Percentiles rank a stretch among this genome's conserved stretches.
Evolutionary conservation across 2,888 invertebrate genomes (phyloP).

Genomic region (Trisateles emortualis): DNA sequence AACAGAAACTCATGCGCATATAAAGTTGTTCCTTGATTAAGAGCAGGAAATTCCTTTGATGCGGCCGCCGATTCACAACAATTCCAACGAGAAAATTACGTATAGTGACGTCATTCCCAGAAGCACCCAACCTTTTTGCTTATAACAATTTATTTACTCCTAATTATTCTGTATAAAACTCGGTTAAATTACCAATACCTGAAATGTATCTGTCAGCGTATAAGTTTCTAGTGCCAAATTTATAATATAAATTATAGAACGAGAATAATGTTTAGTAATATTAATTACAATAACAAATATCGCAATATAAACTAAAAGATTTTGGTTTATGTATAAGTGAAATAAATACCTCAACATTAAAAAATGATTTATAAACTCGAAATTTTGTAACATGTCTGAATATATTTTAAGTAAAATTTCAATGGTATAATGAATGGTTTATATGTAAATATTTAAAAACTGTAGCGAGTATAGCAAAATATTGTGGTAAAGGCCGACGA

Average conservation of each 20-base stretch:
- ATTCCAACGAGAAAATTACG: constrained; percentile 75
- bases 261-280: background rate
- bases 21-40: constrained; percentile 72
- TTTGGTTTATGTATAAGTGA: background rate
- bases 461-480: constrained; percentile 22
- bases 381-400: constrained; percentile 15
- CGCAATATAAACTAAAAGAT: constrained; percentile 16
- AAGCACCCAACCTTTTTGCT: constrained; percentile 34
- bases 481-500: constrained; percentile 59
- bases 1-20: constrained; percentile 67
- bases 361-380: constrained; percentile 12
- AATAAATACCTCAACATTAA: constrained; percentile 1
- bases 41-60: constrained; percentile 83
- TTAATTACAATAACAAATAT: constrained; percentile 10
- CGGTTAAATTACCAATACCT: too few species aligned
- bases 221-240: too few species aligned
- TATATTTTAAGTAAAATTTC: constrained; percentile 9
- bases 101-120: constrained; percentile 64
- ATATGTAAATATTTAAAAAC: constrained; percentile 39
- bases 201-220: too few species aligned
- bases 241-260: too few species aligned
- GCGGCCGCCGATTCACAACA: constrained; percentile 71
- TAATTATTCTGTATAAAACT: too few species aligned
- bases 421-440: constrained; percentile 11
- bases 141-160: background rate